Conservation (phyloP, 2,888 invertebrate genomes). For the Athripsodes cinereus region DNA sequence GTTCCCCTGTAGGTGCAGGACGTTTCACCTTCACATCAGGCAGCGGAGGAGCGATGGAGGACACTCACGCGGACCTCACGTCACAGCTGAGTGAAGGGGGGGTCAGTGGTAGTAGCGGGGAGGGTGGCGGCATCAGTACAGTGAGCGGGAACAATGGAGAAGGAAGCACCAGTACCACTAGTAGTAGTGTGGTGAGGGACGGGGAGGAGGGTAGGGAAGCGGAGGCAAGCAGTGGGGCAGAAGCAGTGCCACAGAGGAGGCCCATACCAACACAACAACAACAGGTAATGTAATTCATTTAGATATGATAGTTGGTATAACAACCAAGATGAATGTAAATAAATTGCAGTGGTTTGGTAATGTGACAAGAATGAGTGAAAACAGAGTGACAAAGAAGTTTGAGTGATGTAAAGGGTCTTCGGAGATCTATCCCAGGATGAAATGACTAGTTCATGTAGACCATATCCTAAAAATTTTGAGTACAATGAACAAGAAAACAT, state of each 20-base stretch:
- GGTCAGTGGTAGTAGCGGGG: not conserved
- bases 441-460: too few species aligned
- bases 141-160: not conserved
- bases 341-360: too few species aligned
- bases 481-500: too few species aligned
- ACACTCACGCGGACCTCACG: constrained; percentile 66
- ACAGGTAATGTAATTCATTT: too few species aligned
- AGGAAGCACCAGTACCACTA: not conserved
- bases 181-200: not conserved
- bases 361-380: too few species aligned
- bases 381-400: too few species aligned
- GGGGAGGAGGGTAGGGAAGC: not conserved
- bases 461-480: too few species aligned
- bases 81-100: constrained; percentile 35
- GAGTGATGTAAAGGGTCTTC: too few species aligned
- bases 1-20: constrained; percentile 72
- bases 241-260: not conserved
- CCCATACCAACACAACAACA: not conserved
- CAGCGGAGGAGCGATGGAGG: constrained; percentile 64
- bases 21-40: constrained; percentile 55
- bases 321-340: too few species aligned
- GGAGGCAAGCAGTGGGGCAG: not conserved
- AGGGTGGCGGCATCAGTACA: not conserved
- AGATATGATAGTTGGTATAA: too few species aligned
- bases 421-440: too few species aligned